Base-by-base conservation (phyloP, 1,140 invertebrate species). In the Antheraea mylitta region DNA sequence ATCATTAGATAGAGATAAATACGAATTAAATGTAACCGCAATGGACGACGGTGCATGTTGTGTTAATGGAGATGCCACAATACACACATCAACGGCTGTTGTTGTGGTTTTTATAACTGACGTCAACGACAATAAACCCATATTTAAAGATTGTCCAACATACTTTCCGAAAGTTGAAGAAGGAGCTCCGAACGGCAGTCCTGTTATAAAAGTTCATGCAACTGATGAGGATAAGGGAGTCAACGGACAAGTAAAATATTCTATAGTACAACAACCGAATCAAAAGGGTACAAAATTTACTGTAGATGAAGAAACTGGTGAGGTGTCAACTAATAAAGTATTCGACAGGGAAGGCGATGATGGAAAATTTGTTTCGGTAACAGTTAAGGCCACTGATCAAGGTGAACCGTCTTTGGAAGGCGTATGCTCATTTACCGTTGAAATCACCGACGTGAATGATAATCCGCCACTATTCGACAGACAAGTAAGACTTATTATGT, bases 101-200 rank as follows among this genome's bases (percentile, higher is more conserved):
- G 98, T 99, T 2, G 98, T 99, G 1, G 98, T 99, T 0, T 98
- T 98, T 80, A 98, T 99, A 61, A 99, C 98, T 0, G 98, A 99
- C 82, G 98, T 99, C 0, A 99, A 99, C 83, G 98, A 99, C 77
- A 98, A 98, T 83, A 98, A 98, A 80, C 98, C 98, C 0, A 95
- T 98, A 30, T 99, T 99, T 81, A 97, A 98, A 87, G 97, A 98
- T 73, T 99, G 98, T 85, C 95, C 95, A 0, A 97, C 96, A 7
- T 99, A 99, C 84, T 96, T 96, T 82, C 97, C 98, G 0, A 98
- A 98, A 93, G 97, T 98, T 0, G 96, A 98, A 89, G 98, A 98
- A 92, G 97, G 97, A 0, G 97, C 97, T 7, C 96, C 97, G 0
- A 98, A 98, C 81, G 97, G 97, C 3, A 98, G 97, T 83, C 96